Evolutionary conservation across 2,888 invertebrate genomes (phyloP).

Genomic region (Tridacna gigas): DNA sequence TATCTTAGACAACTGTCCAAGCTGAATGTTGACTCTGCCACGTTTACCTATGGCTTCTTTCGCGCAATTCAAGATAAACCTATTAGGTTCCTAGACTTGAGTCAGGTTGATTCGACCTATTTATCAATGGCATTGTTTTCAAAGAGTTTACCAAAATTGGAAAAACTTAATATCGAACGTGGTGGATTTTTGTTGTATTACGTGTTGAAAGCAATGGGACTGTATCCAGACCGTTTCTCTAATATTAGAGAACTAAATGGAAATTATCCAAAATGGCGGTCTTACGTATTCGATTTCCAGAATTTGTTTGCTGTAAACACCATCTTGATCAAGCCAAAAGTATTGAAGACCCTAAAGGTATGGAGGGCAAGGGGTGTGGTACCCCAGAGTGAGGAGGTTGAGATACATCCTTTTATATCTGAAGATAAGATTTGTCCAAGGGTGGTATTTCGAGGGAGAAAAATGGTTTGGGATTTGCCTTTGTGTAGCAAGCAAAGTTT

Average conservation of each 20-base stretch:
- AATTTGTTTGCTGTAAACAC: not conserved
- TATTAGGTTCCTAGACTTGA: not conserved
- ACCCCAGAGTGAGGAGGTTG: not conserved
- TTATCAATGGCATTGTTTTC: not conserved
- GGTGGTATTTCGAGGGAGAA: too few relatives aligned
- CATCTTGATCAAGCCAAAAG: not conserved
- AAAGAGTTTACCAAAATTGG: not conserved
- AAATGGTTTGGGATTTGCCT: too few relatives aligned
- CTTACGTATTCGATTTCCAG: not conserved
- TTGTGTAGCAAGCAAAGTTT: too few relatives aligned
- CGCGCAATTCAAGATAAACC: not conserved
- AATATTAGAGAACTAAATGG: not conserved
- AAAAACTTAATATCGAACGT: not conserved
- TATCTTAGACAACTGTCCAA: not conserved
- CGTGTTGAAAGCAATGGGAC: not conserved
- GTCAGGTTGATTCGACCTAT: not conserved
- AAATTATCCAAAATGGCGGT: not conserved
- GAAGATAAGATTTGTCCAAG: not conserved
- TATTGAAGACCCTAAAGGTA: not conserved
- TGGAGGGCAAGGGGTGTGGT: not conserved
- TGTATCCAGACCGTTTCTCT: not conserved
- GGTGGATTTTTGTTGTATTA: not conserved
- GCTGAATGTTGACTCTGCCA: not conserved
- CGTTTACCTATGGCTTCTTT: not conserved
- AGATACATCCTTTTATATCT: not conserved